Evolutionary conservation across 2,888 invertebrate genomes (phyloP), one percentile per base, ranked within the genome.

Genomic region (Agrochola macilenta): DNA sequence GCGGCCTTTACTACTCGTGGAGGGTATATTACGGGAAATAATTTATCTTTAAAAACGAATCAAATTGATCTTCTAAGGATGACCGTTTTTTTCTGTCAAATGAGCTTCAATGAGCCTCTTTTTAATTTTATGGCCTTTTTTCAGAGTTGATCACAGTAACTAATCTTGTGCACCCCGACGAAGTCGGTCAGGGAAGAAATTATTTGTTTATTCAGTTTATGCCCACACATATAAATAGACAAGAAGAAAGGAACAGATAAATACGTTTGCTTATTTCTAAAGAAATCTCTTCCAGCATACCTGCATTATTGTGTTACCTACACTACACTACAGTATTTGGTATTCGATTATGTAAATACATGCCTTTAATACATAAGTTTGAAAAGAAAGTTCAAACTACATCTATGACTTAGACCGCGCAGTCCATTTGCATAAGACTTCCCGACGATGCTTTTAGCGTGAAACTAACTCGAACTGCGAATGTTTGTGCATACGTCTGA

Each of bases 361-460:
- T 39, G 8, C 2, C 8, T 65, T 43, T 20, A 54, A 30, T 9
- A n/a, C 14, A 3, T 7, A 39, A 46, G 20, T 74, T 73, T 30
- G 52, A 39, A 54, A 72, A 30, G 8, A 54, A 82, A 81, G 43
- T 81, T 75, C 35, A 11, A 14, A 58, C 11, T 73, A 65, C 69
- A 71, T 66, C 68, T 57, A 5, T 78, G 75, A 87, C 85, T 86
- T 86, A 64, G 71, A 74, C 74, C 71, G 46, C 75, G 54, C 43
- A 64, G 71, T 81, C 73, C 89, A 88, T 86, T 86, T 88, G 78
- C 86, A 84, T 87, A 88, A 88, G 81, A 84, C 85, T 73, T 84
- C 49, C 74, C 74, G 75, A 54, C 66, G 82, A 81, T 79, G 87
- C 89, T 86, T 88, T 86, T 88, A 86, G 85, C 79, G 70, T 35